Evolutionary conservation across 2,113 vertebrate genomes (phyloP), one percentile per base, ranked within the genome.

Genomic region (Neomonachus schauinslandi): DNA sequence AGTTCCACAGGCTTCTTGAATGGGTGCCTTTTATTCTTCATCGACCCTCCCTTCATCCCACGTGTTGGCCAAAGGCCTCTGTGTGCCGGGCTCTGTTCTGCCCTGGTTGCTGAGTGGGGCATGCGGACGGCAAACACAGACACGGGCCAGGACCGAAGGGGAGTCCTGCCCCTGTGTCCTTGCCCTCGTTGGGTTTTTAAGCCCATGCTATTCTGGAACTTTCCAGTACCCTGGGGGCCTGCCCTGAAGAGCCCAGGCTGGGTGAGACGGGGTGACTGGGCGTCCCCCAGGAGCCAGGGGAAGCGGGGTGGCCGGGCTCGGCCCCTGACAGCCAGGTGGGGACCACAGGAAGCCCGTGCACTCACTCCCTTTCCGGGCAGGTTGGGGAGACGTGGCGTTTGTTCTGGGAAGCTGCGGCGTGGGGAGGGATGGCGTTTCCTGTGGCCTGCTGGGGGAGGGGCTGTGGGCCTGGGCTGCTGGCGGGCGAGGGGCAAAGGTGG

Each of bases 391-490:
- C 21, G 0, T 0, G 11, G 42, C 0, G 1, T 39, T n/a, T 18
- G 72, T 98, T 95, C 81, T 93, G 91, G 85, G 95, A 96, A 91
- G 82, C 74, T 63, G 31, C 22, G 7, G 65, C 19, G 5, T 46
- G 22, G 67, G 61, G 67, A 53, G 33, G 5, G 19, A n/a, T 6
- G 42, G 42, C 1, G 1, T 26, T 97, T 96, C 96, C 87, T 82
- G 81, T 67, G 91, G 93, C 76, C 49, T 9, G 15, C n/a, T 2
- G 39, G 18, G 39, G 80, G 57, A 11, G 22, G 42, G 18, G 77
- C 28, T 0, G 2, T 5, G n/a, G 55, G 84, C 53, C 59, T 36
- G 53, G 79, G 91, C 36, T 6, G 2, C 11, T 1, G 1, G 55
- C 0, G 1, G 36, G 57, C 1, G 4, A 69, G 63, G 74, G 31